Base-by-base conservation (phyloP, 2,797 vertebrate genomes). In the Astyanax mexicanus region DNA sequence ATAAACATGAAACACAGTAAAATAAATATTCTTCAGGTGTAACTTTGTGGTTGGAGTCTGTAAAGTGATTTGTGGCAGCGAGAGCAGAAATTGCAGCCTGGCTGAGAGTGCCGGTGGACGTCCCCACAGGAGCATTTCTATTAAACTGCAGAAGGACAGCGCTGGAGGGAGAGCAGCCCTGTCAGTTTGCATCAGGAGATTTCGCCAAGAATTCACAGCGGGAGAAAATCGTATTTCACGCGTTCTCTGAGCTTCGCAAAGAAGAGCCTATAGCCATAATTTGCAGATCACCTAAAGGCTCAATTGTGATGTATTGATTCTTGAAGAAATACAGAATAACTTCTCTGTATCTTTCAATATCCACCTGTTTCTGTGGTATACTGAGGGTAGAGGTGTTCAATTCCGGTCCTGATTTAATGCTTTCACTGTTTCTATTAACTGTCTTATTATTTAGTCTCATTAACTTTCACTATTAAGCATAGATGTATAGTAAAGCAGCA, bases 101-200 rank as follows among this genome's bases (percentile, higher is more conserved):
- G 54, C 76, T 68, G n/a, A 17, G 3, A 27, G 58, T 9, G 15
- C 54, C 38, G 49, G 68, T 60, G 57, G 68, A 61, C 54, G 58
- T 40, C 75, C 68, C 71, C 68, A 44, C 19, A 54, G 73, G 64
- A 73, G 27, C 11, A 23, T 75, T 75, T 72, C 68, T 69, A 58
- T 75, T 75, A 68, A 79, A 72, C 51, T 64, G 69, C 27, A 55
- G 15, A 42, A 75, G 62, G 62, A 75, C 61, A 60, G 12, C 7
- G 69, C 77, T 60, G 71, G 58, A 73, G 49, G 64, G 55, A 79
- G 49, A 69, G 51, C 52, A 57, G 61, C 58, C 69, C 51, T 62
- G 72, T 69, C 72, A 69, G 55, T 52, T 21, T 55, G 75, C 75
- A 75, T 67, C 64, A 58, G 29, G 68, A 78, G 61, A 69, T 44